Percentiles rank a stretch among this genome's conserved stretches.
Evolutionary conservation across 2,888 invertebrate genomes (phyloP).

Genomic region (Melikaiella ostensackeni): DNA sequence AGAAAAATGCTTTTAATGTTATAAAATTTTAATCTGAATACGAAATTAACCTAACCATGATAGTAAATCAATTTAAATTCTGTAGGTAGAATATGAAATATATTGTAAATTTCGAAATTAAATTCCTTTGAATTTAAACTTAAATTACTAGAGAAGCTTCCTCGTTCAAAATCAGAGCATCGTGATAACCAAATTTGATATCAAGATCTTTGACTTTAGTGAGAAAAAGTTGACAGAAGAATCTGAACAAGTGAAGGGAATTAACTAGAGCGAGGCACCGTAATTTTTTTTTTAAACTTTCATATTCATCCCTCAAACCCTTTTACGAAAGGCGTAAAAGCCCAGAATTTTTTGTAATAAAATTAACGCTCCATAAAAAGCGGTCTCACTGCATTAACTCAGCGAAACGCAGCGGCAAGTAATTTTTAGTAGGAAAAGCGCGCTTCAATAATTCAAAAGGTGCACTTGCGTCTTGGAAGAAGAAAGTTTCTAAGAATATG

Average conservation of each 20-base stretch:
- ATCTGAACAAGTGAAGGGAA: slow-evolving; percentile 11
- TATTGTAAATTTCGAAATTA: not conserved
- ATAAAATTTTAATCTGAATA: no score
- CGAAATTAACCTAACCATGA: no score
- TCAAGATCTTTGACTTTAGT: not conserved
- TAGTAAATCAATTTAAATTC: not conserved
- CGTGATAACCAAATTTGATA: not conserved
- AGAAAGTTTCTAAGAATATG: slow-evolving; percentile 54
- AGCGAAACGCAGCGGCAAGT: slow-evolving; percentile 41
- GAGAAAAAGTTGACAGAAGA: not conserved
- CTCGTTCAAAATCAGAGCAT: not conserved
- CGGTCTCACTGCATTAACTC: slow-evolving; percentile 36
- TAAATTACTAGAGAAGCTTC: no score
- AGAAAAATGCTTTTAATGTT: no score
- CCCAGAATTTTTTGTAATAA: slow-evolving; percentile 33
- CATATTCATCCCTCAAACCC: slow-evolving; percentile 3
- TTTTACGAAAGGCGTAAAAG: slow-evolving; percentile 16
- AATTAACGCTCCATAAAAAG: slow-evolving; percentile 28
- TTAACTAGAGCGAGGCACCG: not conserved
- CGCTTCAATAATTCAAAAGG: slow-evolving; percentile 53
- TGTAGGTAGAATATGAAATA: not conserved
- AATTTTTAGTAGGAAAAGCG: slow-evolving; percentile 49
- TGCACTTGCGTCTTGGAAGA: slow-evolving; percentile 45
- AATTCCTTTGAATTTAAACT: not conserved
- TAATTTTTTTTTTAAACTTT: slow-evolving; percentile 16